Conservation (phyloP, 2,797 vertebrate genomes). For the Myoxocephalus aenaeus region DNA sequence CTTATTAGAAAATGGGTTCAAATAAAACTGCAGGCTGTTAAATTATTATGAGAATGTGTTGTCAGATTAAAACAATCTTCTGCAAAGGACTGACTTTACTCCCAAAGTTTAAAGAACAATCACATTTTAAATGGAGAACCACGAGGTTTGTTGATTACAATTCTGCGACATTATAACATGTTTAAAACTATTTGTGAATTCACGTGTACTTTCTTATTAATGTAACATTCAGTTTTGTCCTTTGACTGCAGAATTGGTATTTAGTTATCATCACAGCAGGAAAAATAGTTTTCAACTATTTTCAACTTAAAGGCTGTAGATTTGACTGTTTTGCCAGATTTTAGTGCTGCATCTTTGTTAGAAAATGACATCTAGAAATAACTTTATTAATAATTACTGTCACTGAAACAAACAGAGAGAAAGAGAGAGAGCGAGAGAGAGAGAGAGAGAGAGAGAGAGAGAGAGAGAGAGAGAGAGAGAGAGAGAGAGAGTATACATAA, state of each 20-base stretch:
- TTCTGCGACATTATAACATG: neutral
- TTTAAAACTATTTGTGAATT: neutral
- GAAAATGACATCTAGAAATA: neutral
- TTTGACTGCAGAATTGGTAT: neutral
- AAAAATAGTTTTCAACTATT: neutral
- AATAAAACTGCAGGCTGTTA: conserved; percentile 19
- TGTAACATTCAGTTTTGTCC: neutral
- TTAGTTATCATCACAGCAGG: neutral
- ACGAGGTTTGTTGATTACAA: neutral
- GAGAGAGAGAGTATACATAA: too few species aligned
- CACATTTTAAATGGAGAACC: neutral
- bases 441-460: too few species aligned
- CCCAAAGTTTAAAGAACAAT: neutral
- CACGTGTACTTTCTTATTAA: neutral
- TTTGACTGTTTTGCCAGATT: neutral
- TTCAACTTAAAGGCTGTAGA: neutral
- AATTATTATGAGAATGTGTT: conserved; percentile 11
- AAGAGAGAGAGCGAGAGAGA: neutral
- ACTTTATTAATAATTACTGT: neutral
- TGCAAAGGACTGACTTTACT: neutral
- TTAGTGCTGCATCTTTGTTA: neutral
- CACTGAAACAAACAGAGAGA: neutral
- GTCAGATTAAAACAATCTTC: conserved; percentile 1
- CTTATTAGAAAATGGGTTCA: conserved; percentile 14
- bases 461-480: neutral